Percentiles rank a stretch among this genome's conserved stretches.
These are phyloP conservation scores for Trilocha varians DNA, from an alignment of 2,888 invertebrate genomes.

Conservation along the genomic window DNA sequence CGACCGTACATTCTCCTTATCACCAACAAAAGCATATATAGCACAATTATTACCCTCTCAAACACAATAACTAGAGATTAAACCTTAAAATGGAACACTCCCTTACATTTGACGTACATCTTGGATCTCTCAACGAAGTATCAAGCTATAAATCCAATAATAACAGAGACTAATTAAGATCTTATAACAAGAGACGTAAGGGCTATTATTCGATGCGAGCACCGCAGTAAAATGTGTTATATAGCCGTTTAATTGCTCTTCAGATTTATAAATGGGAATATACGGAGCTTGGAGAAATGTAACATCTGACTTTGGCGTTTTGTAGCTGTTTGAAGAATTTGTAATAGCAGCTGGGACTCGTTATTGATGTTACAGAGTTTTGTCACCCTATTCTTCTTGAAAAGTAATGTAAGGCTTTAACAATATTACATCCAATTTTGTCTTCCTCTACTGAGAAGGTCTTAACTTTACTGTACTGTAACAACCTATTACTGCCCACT, in stretches of 20 bases:
- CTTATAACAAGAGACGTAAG: conserved; percentile 2
- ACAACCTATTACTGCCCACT: too few species aligned
- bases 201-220: conserved; percentile 1
- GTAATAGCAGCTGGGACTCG: neutral
- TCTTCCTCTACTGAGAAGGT: too few species aligned
- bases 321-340: neutral
- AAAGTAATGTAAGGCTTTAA: too few species aligned
- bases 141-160: neutral
- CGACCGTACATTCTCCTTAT: too few species aligned
- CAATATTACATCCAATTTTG: too few species aligned
- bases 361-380: too few species aligned
- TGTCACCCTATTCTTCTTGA: too few species aligned
- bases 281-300: neutral
- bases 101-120: neutral
- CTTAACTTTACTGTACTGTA: too few species aligned
- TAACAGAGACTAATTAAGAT: neutral
- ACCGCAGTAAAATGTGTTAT: neutral
- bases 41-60: neutral
- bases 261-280: neutral
- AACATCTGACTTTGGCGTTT: neutral
- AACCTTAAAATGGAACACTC: neutral
- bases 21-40: neutral
- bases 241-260: neutral
- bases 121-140: neutral
- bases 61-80: neutral